A percentile compares a stretch with the other conserved stretches of the same genome.
phyloP scores from a whole-genome alignment of 2,113 vertebrate genomes.

The Ardeotis arabs region DNA sequence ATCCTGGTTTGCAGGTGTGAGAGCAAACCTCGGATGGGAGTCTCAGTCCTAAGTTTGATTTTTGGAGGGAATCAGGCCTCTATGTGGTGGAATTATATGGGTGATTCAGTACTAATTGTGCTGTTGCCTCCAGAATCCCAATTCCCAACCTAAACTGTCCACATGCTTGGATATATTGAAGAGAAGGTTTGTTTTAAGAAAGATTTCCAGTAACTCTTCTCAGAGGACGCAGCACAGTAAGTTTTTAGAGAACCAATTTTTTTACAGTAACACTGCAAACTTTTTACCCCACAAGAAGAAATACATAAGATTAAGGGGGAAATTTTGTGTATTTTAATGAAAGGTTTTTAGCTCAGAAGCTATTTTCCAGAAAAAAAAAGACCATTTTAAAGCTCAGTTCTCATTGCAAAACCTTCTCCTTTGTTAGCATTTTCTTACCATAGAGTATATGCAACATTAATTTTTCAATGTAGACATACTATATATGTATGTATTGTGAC shows the following conservation, averaged over 20 bases:
- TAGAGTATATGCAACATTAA: not conserved
- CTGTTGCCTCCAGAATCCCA: not conserved
- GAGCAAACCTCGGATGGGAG: not conserved
- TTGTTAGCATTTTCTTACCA: not conserved
- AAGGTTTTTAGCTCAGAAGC: not conserved
- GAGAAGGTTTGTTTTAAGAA: not conserved
- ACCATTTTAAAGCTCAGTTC: not conserved
- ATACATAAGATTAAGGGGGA: not conserved
- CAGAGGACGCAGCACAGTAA: not conserved
- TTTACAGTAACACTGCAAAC: not conserved
- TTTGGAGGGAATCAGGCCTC: not conserved
- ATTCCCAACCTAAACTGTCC: not conserved
- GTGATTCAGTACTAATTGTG: not conserved
- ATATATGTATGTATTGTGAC: not conserved
- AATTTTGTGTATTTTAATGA: not conserved
- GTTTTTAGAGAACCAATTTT: not conserved
- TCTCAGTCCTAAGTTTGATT: not conserved
- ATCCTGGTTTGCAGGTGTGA: not conserved
- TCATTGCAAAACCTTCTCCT: not conserved
- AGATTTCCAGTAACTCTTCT: not conserved
- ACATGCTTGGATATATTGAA: not conserved
- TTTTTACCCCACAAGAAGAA: not conserved
- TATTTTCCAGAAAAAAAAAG: not conserved
- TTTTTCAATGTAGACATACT: not conserved
- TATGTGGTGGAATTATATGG: not conserved